Percentiles rank a stretch among this genome's conserved stretches.
Evolutionary conservation across 2,113 vertebrate species (phyloP).

Genomic region (Montifringilla adamsi): DNA sequence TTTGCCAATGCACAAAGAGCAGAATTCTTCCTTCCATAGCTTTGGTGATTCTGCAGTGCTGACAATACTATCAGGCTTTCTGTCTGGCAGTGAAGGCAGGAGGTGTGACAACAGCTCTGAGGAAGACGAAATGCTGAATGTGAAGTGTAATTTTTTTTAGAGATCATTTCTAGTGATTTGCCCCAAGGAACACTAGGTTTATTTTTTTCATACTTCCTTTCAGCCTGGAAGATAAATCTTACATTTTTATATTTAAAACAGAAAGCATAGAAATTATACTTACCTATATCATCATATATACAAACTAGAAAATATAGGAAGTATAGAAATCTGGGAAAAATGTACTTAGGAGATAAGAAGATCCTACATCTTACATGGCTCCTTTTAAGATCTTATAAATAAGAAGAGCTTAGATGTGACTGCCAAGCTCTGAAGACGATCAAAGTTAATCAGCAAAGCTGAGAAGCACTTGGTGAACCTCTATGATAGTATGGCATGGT

Average conservation of each 20-base stretch:
- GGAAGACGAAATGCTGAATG: neutral
- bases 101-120: neutral
- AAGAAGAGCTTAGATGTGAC: neutral
- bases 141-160: neutral
- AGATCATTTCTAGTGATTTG: neutral
- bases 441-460: neutral
- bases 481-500: neutral
- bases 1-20: neutral
- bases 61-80: neutral
- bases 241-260: neutral
- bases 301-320: neutral
- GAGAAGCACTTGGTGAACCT: neutral
- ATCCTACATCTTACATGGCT: neutral
- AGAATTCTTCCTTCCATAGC: neutral
- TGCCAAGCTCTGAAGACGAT: neutral
- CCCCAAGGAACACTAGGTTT: neutral
- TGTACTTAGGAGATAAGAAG: neutral
- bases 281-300: neutral
- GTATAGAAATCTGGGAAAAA: neutral
- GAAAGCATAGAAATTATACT: neutral
- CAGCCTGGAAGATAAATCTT: neutral
- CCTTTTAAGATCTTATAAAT: neutral
- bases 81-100: neutral
- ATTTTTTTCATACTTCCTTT: neutral
- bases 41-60: neutral